phyloP scores from a whole-genome alignment of 2,113 vertebrate genomes.

The Fregata magnificens region DNA sequence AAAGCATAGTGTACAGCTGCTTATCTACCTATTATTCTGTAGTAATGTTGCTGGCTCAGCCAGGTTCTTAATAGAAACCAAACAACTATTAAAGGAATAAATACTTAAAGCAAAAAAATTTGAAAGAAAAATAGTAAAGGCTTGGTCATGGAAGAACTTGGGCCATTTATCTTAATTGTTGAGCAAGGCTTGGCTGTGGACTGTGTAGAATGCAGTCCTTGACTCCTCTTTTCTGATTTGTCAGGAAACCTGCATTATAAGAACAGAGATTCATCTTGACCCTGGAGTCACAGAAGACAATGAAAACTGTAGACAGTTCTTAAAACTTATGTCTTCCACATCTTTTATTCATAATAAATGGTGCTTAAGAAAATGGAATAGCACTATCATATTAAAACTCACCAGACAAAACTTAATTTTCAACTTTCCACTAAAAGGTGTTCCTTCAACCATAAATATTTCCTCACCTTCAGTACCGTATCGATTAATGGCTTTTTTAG shows the following conservation, averaged over 20 bases:
- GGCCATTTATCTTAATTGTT: background rate
- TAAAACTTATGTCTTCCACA: background rate
- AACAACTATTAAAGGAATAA: background rate
- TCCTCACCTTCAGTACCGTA: background rate
- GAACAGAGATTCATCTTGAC: fast-evolving
- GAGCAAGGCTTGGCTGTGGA: background rate
- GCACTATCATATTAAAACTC: background rate
- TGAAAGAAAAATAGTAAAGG: background rate
- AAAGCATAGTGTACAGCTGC: background rate
- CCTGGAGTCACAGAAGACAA: background rate
- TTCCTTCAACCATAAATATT: background rate
- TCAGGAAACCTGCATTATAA: background rate
- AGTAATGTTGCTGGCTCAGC: background rate
- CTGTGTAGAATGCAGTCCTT: background rate
- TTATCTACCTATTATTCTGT: background rate
- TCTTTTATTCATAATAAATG: background rate
- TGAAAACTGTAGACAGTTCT: no score
- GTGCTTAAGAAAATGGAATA: background rate
- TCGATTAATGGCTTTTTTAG: background rate
- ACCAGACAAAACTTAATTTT: background rate
- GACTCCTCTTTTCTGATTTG: background rate
- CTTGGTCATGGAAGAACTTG: background rate
- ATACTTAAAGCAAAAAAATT: background rate
- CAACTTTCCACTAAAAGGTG: background rate
- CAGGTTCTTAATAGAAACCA: background rate